These are phyloP conservation scores for Cabera pusaria DNA, from an alignment of 2,888 invertebrate genomes.

Conservation along the genomic window DNA sequence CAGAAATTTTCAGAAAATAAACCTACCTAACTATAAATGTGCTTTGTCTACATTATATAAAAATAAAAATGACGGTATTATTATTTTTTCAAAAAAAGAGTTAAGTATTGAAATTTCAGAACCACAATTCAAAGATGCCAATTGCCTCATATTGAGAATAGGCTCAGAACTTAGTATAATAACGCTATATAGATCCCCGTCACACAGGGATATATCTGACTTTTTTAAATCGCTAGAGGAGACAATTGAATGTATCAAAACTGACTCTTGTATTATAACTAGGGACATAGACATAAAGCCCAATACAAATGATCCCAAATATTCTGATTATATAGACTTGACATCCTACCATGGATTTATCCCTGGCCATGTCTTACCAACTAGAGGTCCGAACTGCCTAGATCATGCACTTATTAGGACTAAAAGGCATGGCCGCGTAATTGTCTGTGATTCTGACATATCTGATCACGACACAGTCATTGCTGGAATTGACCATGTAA, in stretches of 20 bases:
- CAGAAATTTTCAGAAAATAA: constrained; percentile 1
- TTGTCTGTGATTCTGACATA: constrained; percentile 4
- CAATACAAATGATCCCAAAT: constrained; percentile 3
- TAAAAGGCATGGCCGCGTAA: background rate
- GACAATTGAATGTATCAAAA: background rate
- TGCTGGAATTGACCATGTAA: constrained; percentile 7
- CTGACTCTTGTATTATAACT: background rate
- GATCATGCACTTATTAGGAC: constrained; percentile 5
- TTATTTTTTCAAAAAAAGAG: constrained; percentile 3
- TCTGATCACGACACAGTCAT: constrained; percentile 12
- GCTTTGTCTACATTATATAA: background rate
- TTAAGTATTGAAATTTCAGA: background rate
- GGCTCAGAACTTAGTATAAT: background rate
- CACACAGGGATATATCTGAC: background rate
- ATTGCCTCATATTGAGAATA: constrained; percentile 4
- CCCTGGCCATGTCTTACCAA: constrained; percentile 6
- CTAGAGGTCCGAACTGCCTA: constrained; percentile 1
- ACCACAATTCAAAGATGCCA: constrained; percentile 6
- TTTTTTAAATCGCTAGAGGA: constrained; percentile 2
- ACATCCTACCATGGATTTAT: constrained; percentile 9
- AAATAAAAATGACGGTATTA: constrained; percentile 13
- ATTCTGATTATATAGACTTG: constrained; percentile 6
- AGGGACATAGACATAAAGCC: constrained; percentile 9
- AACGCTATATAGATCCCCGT: constrained; percentile 2
- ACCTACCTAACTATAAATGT: constrained; percentile 2